phyloP scores from a whole-genome alignment of 2,888 invertebrate species.

The Hypselothyrea guttata region DNA sequence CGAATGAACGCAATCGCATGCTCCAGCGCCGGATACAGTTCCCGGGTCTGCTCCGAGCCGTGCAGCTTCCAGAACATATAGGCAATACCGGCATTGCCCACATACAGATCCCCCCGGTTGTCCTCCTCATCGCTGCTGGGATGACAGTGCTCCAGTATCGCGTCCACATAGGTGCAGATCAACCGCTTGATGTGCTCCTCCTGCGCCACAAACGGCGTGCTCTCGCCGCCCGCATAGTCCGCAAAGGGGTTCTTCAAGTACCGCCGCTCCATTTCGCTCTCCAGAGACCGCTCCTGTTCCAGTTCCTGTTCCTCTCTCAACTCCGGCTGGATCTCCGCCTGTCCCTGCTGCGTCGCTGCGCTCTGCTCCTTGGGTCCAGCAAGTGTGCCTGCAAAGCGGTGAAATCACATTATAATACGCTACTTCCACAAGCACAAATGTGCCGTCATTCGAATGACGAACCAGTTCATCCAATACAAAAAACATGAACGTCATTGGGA shows the following conservation, averaged over 20 bases:
- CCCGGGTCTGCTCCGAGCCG: conserved; percentile 83
- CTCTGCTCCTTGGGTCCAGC: conserved; percentile 11
- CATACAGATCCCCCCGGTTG: conserved; percentile 81
- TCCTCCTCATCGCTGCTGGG: conserved; percentile 78
- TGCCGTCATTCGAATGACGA: too few relatives aligned
- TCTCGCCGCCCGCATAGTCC: conserved; percentile 73
- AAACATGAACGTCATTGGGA: too few relatives aligned
- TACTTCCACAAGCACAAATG: too few relatives aligned
- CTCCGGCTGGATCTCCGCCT: not conserved
- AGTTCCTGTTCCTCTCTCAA: not conserved
- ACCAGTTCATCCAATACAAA: too few relatives aligned
- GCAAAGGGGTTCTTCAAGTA: conserved; percentile 80
- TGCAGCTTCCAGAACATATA: conserved; percentile 90
- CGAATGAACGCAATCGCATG: conserved; percentile 86
- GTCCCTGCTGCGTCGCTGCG: conserved; percentile 18
- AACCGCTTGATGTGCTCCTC: conserved; percentile 79
- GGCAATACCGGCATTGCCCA: conserved; percentile 84
- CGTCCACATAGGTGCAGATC: conserved; percentile 81
- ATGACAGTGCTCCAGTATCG: conserved; percentile 80
- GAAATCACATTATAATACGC: not conserved
- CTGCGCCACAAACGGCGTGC: conserved; percentile 69
- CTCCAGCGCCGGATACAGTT: conserved; percentile 84
- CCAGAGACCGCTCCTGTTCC: too few relatives aligned
- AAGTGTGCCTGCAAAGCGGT: conserved; percentile 23
- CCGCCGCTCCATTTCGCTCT: conserved; percentile 78